Evolutionary conservation across 1,140 invertebrate genomes (phyloP).

Genomic region (Melitaea cinxia): DNA sequence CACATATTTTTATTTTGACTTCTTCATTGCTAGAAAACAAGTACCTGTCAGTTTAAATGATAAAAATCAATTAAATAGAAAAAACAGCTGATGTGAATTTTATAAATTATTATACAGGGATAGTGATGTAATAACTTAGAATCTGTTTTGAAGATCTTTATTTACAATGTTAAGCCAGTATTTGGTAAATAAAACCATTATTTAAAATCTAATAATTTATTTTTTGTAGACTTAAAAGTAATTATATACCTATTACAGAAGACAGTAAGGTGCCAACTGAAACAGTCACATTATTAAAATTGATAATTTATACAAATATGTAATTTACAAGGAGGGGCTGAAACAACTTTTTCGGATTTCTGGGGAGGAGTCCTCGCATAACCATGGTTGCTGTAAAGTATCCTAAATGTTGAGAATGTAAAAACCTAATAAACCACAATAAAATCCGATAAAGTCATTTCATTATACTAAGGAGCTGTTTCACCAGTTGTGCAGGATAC

Average conservation of each 20-base stretch:
- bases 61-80: constrained; percentile 12
- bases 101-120: not conserved
- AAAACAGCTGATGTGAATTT: not conserved
- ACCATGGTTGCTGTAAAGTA: no score
- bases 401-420: no score
- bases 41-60: constrained; percentile 56
- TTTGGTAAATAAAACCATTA: not conserved
- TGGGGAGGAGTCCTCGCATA: no score
- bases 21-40: constrained; percentile 56
- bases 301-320: not conserved
- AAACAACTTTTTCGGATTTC: no score
- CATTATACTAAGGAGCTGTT: no score
- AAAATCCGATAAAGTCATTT: no score
- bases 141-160: no score
- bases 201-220: not conserved
- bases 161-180: no score
- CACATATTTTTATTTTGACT: constrained; percentile 74
- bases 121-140: not conserved
- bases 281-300: not conserved
- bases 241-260: not conserved
- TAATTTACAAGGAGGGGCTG: no score
- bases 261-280: not conserved
- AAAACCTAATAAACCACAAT: no score
- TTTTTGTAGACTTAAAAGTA: not conserved
- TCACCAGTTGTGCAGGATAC: no score